A percentile compares a stretch with the other conserved stretches of the same genome.
Evolutionary conservation across 92 coral and sea anemone genomes (phyloP).

Genomic region (Palythoa heliodiscus): DNA sequence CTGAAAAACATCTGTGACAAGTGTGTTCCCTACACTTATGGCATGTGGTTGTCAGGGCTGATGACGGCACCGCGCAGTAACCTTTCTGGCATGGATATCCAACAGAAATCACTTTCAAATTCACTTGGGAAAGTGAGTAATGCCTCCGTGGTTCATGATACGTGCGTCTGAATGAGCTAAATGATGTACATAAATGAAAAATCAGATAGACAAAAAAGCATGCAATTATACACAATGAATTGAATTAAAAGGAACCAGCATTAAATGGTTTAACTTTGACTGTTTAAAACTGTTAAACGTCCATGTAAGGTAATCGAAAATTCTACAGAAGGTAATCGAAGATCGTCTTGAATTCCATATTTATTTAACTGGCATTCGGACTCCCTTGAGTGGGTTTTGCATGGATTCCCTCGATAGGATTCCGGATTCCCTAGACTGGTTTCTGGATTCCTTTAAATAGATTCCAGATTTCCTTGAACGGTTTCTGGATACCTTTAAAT

Average conservation of each 20-base stretch:
- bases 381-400: no score
- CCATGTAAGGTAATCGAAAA: not conserved
- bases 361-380: no score
- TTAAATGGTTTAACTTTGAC: not conserved
- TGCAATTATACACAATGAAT: not conserved
- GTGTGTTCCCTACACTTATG: not conserved
- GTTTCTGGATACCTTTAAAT: no score
- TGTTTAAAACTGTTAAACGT: not conserved
- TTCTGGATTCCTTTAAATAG: no score
- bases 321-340: no score
- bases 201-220: not conserved
- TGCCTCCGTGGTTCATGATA: not conserved
- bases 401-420: no score
- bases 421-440: no score
- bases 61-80: not conserved
- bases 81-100: not conserved
- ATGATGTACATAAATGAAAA: not conserved
- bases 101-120: not conserved
- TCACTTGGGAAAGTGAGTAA: not conserved
- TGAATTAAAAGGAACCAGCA: not conserved
- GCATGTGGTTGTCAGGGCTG: not conserved
- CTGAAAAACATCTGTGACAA: not conserved
- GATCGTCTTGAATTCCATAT: no score
- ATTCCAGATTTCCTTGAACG: no score
- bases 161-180: constrained; percentile 2